Conservation (phyloP, 2,797 vertebrate genomes). For the Tachyglossus aculeatus region DNA sequence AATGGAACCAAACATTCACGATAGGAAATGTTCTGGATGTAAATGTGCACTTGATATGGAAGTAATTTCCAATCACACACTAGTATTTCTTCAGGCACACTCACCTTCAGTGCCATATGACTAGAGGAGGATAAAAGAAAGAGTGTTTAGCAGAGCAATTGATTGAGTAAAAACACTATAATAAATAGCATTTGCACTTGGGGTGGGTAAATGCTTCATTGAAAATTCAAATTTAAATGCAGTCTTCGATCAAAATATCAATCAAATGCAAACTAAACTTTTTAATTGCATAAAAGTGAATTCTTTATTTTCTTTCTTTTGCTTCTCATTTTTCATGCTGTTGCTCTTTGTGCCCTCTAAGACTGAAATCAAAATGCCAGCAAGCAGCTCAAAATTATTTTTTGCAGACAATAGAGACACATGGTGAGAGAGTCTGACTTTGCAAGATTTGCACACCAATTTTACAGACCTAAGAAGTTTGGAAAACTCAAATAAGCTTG, state of each 20-base stretch:
- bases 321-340: background rate
- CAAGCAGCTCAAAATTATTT: background rate
- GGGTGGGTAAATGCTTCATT: too few species aligned
- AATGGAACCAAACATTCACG: too few species aligned
- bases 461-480: background rate
- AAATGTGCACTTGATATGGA: too few species aligned
- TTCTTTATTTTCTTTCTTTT: background rate
- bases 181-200: too few species aligned
- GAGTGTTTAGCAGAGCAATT: too few species aligned
- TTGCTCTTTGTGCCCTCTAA: accelerated
- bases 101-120: too few species aligned
- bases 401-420: background rate
- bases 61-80: too few species aligned
- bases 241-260: background rate
- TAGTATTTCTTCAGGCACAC: too few species aligned
- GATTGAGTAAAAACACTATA: too few species aligned
- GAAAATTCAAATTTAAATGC: too few species aligned
- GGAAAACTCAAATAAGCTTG: background rate
- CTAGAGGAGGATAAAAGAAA: too few species aligned
- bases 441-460: background rate
- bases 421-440: background rate
- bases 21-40: too few species aligned
- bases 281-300: background rate
- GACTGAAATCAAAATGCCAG: background rate
- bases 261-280: background rate